Evolutionary conservation across 2,888 invertebrate genomes (phyloP), one percentile per base, ranked within the genome.

Genomic region (Trilocha varians): DNA sequence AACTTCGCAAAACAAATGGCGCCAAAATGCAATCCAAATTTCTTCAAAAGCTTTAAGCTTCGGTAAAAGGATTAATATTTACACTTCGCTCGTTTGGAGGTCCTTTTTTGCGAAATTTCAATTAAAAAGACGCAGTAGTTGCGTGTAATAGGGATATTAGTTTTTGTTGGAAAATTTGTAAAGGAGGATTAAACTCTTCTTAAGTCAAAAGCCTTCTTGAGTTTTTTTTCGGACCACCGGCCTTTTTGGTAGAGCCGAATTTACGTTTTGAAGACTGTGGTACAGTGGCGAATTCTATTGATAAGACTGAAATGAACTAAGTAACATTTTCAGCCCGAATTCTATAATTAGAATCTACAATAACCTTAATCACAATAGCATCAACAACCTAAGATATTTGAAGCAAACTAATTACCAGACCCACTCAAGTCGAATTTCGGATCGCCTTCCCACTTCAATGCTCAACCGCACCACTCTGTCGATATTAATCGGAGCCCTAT

Each of bases 61-160:
- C 34, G 32, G 35, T 43, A 70, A 72, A 62, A 63, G 71, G 75
- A 75, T 78, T 71, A 68, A 61, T 69, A 50, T 66, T 70, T 67
- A 70, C 74, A 67, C 70, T 53, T 63, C 65, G 63, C 51, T 44
- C 51, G 53, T 42, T 48, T 44, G 46, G 49, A 49, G 13, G 40
- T 40, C 15, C 25, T 1, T 53, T 58, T 57, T 58, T 58, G 54
- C 53, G 53, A 50, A 13, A 16, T 35, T 17, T 11, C 18, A 13
- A 13, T 4, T 5, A 6, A 25, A 25, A 11, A 11, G 25, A 25
- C 3, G 11, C 25, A 5, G 25, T 25, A 25, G 25, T 25, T 25
- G 25, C 25, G 6, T 25, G 25, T 25, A 25, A 25, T 25, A 25
- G 25, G 11, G 25, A 25, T 25, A 25, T 3, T 25, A 2, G 25